phyloP scores from a whole-genome alignment of 2,113 vertebrate species.

The western clawed frog (Xenopus tropicalis) region DNA sequence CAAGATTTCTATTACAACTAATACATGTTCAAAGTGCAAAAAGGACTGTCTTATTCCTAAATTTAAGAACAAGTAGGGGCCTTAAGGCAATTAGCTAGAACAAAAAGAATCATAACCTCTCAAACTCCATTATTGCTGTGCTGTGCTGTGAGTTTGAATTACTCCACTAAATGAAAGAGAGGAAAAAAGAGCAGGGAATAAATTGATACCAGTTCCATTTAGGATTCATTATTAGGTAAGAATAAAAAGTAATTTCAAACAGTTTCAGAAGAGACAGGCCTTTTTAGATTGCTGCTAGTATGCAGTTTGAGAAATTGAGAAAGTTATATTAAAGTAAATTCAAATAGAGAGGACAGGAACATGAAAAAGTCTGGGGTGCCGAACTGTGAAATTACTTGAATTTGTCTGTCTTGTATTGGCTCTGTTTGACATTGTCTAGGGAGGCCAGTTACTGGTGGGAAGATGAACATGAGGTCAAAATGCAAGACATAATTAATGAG shows the following conservation, averaged over 20 bases:
- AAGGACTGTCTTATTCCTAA: neutral
- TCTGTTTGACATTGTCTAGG: conserved; percentile 35
- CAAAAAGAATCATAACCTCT: conserved; percentile 20
- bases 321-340: conserved; percentile 39
- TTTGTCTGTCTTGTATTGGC: conserved; percentile 32
- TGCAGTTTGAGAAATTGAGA: conserved; percentile 28
- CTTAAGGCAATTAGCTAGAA: conserved; percentile 32
- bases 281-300: conserved; percentile 25
- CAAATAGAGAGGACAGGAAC: conserved; percentile 25
- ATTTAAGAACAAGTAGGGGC: neutral
- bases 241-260: conserved; percentile 39
- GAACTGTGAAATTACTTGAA: conserved; percentile 41
- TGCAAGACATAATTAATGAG: conserved; percentile 29
- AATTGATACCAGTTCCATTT: conserved; percentile 39
- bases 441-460: conserved; percentile 26
- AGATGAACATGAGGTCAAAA: conserved; percentile 23
- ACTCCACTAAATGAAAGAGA: conserved; percentile 23
- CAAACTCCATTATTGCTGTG: conserved; percentile 13
- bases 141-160: conserved; percentile 20
- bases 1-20: conserved; percentile 2
- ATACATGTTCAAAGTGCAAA: conserved; percentile 1
- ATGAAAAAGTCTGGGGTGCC: conserved; percentile 24
- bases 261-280: conserved; percentile 30
- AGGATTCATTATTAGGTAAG: conserved; percentile 35
- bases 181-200: conserved; percentile 5